These are phyloP conservation scores for Chaetura pelagica DNA, from an alignment of 2,113 vertebrate species.

Conservation along the genomic window DNA sequence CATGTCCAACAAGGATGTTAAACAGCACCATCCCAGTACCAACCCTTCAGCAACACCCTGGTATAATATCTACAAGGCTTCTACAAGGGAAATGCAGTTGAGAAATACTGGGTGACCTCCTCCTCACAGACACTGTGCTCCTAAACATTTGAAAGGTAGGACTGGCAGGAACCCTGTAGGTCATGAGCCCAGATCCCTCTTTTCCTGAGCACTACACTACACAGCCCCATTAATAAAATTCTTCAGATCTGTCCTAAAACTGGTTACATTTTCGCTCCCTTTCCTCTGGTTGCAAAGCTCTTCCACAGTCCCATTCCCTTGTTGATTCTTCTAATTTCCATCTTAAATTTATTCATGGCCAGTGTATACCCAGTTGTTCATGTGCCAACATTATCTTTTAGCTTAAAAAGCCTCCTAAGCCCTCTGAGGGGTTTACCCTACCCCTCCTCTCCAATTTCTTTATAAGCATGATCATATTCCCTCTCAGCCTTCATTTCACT, in stretches of 20 bases:
- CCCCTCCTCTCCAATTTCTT: not conserved
- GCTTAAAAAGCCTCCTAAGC: not conserved
- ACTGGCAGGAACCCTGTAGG: not conserved
- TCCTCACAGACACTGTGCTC: not conserved
- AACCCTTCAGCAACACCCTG: too few relatives aligned
- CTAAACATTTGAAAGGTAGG: not conserved
- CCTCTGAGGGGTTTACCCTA: not conserved
- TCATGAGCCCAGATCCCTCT: not conserved
- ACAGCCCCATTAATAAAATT: not conserved
- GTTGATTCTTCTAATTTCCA: conserved; percentile 10
- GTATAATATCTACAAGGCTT: not conserved
- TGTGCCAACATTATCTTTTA: not conserved
- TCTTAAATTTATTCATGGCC: conserved; percentile 19
- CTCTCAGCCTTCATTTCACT: not conserved
- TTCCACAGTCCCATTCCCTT: not conserved
- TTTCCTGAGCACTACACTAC: not conserved
- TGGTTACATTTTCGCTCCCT: not conserved
- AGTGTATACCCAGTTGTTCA: not conserved
- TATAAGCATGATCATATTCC: not conserved
- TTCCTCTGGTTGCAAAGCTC: not conserved
- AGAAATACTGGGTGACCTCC: not conserved
- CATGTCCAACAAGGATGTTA: too few relatives aligned
- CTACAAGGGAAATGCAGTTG: not conserved
- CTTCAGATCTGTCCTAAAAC: not conserved
- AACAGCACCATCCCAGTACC: too few relatives aligned